phyloP scores from a whole-genome alignment of 2,888 invertebrate genomes.

The Beris morrisii region DNA sequence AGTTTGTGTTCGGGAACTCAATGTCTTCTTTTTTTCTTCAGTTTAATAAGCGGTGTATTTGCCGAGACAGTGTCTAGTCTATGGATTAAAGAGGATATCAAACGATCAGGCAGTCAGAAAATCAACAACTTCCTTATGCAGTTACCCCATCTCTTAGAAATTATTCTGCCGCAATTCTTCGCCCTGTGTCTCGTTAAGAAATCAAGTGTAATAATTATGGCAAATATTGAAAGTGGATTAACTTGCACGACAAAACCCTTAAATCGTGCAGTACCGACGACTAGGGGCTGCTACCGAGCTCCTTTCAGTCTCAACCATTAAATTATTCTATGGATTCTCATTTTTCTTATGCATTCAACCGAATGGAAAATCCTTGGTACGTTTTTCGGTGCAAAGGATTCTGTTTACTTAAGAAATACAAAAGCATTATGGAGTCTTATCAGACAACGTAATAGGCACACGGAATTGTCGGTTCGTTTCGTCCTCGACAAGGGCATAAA shows the following conservation, averaged over 20 bases:
- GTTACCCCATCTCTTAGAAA: no score
- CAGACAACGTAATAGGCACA: constrained; percentile 13
- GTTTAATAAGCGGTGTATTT: no score
- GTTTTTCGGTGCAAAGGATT: constrained; percentile 16
- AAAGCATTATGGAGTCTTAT: constrained; percentile 10
- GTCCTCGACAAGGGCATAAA: not conserved
- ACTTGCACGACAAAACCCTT: constrained; percentile 32
- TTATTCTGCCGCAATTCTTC: constrained; percentile 4
- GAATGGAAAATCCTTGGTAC: constrained; percentile 18
- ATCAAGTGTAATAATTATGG: constrained; percentile 42
- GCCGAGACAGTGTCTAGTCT: no score
- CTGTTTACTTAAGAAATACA: constrained; percentile 15
- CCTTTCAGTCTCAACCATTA: not conserved
- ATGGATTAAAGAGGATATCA: no score
- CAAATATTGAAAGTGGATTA: constrained; percentile 42
- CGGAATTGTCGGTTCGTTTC: constrained; percentile 2
- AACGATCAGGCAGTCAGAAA: no score
- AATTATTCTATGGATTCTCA: constrained; percentile 18
- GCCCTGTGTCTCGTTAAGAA: constrained; percentile 32
- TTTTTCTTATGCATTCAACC: constrained; percentile 28
- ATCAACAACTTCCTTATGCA: no score
- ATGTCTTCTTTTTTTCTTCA: no score
- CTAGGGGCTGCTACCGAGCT: not conserved
- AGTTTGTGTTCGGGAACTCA: no score
- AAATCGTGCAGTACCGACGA: no score